Evolutionary conservation across 2,888 invertebrate genomes (phyloP).

Genomic region (Caenorhabditis zanzibari): DNA sequence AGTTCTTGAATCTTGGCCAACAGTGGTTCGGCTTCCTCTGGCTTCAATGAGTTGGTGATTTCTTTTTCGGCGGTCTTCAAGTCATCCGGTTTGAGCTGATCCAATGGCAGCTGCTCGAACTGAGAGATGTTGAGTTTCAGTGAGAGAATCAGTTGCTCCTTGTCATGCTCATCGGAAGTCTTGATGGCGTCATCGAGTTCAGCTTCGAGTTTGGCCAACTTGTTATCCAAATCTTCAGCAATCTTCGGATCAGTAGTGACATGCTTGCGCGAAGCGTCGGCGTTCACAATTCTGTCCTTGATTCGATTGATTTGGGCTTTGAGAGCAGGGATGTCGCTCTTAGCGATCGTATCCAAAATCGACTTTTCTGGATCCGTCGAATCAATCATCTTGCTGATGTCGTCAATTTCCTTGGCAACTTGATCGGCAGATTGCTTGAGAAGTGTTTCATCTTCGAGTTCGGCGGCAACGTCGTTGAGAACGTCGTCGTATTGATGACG

Average conservation of each 20-base stretch:
- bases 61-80: slow-evolving; percentile 60
- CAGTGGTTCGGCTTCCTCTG: slow-evolving; percentile 57
- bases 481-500: slow-evolving; percentile 73
- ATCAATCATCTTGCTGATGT: slow-evolving; percentile 52
- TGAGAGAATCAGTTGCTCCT: slow-evolving; percentile 64
- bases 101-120: slow-evolving; percentile 63
- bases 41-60: slow-evolving; percentile 57
- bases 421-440: slow-evolving; percentile 70
- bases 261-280: slow-evolving; percentile 63
- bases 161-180: slow-evolving; percentile 66
- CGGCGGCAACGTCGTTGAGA: slow-evolving; percentile 70
- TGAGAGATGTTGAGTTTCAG: slow-evolving; percentile 66
- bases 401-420: slow-evolving; percentile 68
- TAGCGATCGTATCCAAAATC: slow-evolving; percentile 51
- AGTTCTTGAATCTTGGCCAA: slow-evolving; percentile 53
- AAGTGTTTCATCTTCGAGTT: slow-evolving; percentile 70
- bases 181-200: slow-evolving; percentile 66
- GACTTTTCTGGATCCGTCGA: slow-evolving; percentile 53
- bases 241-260: slow-evolving; percentile 56
- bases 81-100: slow-evolving; percentile 59
- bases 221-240: slow-evolving; percentile 61
- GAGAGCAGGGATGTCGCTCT: slow-evolving; percentile 65
- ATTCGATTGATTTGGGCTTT: slow-evolving; percentile 67
- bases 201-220: slow-evolving; percentile 51
- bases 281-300: slow-evolving; percentile 62